Conservation (phyloP, 2,888 invertebrate species). For the Papilio demoleus region DNA sequence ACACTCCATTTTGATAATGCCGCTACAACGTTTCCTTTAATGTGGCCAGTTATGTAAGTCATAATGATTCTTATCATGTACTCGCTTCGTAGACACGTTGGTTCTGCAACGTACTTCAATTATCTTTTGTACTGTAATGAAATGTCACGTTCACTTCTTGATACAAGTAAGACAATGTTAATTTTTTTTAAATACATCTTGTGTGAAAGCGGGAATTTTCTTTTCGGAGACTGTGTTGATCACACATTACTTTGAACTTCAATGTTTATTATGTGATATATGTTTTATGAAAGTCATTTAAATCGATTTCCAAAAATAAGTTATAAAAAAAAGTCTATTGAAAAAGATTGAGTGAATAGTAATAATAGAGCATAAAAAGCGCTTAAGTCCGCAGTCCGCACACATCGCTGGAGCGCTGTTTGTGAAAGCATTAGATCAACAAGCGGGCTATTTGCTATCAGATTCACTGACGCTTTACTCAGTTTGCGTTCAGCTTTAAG, state of each 20-base stretch:
- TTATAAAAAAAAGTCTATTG: neutral
- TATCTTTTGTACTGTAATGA: neutral
- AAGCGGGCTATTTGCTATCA: conserved; percentile 69
- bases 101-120: conserved; percentile 11
- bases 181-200: neutral
- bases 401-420: conserved; percentile 56
- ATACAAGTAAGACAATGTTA: neutral
- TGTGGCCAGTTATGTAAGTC: conserved; percentile 58
- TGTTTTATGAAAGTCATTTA: neutral
- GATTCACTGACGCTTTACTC: conserved; percentile 66
- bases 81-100: conserved; percentile 31
- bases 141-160: neutral
- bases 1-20: conserved; percentile 68
- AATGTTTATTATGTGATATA: neutral
- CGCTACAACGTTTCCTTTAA: conserved; percentile 68
- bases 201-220: neutral
- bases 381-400: conserved; percentile 40
- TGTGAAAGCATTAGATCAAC: conserved; percentile 72
- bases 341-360: neutral
- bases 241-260: neutral
- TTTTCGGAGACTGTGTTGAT: neutral
- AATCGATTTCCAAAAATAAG: neutral
- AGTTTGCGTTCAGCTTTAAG: conserved; percentile 73
- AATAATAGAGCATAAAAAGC: conserved; percentile 36
- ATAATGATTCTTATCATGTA: conserved; percentile 54